Evolutionary conservation across 2,113 vertebrate species (phyloP).

Genomic region (Microtus ochrogaster): DNA sequence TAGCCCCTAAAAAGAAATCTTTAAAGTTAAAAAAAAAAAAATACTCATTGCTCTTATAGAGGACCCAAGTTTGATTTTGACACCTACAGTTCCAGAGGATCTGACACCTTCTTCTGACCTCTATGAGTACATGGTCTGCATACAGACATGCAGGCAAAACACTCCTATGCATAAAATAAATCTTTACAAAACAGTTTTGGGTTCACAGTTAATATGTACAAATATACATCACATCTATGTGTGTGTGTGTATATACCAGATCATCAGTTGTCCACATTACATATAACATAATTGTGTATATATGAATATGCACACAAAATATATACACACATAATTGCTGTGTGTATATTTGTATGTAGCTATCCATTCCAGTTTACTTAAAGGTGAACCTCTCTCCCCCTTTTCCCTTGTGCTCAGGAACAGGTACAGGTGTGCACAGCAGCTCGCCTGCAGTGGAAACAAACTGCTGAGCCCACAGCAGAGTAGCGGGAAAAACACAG

Average conservation of each 20-base stretch:
- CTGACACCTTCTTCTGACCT: background rate
- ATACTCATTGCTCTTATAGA: background rate
- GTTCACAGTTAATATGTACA: background rate
- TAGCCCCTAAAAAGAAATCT: too few relatives aligned
- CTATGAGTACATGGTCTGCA: background rate
- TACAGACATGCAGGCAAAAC: background rate
- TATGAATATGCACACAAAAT: background rate
- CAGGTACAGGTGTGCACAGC: background rate
- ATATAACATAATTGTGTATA: background rate
- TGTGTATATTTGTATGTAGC: background rate
- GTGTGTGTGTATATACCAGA: background rate
- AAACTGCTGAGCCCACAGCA: background rate
- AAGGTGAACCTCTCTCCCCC: background rate
- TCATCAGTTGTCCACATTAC: background rate
- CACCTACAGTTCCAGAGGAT: too few relatives aligned
- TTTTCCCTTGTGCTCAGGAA: background rate
- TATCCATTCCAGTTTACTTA: background rate
- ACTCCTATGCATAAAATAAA: background rate
- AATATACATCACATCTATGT: too few relatives aligned
- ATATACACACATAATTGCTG: background rate
- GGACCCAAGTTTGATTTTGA: background rate
- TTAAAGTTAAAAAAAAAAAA: background rate
- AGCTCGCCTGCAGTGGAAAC: background rate
- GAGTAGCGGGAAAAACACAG: slow-evolving; percentile 13
- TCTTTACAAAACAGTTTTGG: background rate